Evolutionary conservation across 2,888 invertebrate genomes (phyloP).

Genomic region (Drosophila acutilabella): DNA sequence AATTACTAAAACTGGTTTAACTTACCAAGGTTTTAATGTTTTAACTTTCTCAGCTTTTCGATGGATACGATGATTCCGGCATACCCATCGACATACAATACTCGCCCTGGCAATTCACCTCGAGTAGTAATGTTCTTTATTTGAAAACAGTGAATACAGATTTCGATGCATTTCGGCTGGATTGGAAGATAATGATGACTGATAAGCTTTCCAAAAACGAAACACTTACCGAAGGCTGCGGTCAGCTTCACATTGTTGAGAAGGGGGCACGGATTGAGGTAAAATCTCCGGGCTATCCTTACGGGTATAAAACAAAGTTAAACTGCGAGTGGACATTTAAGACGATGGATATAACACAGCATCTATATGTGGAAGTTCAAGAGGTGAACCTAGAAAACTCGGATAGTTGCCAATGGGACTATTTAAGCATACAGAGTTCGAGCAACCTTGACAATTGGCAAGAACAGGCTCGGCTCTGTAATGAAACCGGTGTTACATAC

Average conservation of each 20-base stretch:
- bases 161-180: constrained; percentile 72
- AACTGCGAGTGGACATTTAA: constrained; percentile 91
- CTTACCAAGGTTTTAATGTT: no score
- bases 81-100: constrained; percentile 76
- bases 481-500: constrained; percentile 82
- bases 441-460: constrained; percentile 86
- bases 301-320: constrained; percentile 87
- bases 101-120: constrained; percentile 85
- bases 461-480: constrained; percentile 87
- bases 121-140: constrained; percentile 88
- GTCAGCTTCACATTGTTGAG: constrained; percentile 28
- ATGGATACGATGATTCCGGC: constrained; percentile 90
- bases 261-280: constrained; percentile 74
- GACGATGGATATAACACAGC: constrained; percentile 86
- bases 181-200: constrained; percentile 76
- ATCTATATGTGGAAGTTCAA: constrained; percentile 87
- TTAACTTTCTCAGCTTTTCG: constrained; percentile 87
- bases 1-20: no score
- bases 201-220: constrained; percentile 42
- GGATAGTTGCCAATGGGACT: constrained; percentile 87
- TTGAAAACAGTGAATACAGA: constrained; percentile 83
- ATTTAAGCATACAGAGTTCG: constrained; percentile 87
- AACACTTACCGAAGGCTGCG: constrained; percentile 51
- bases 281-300: constrained; percentile 91
- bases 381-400: constrained; percentile 87